Evolutionary conservation across 2,888 invertebrate genomes (phyloP).

Genomic region (Cecidostiba fungosa): DNA sequence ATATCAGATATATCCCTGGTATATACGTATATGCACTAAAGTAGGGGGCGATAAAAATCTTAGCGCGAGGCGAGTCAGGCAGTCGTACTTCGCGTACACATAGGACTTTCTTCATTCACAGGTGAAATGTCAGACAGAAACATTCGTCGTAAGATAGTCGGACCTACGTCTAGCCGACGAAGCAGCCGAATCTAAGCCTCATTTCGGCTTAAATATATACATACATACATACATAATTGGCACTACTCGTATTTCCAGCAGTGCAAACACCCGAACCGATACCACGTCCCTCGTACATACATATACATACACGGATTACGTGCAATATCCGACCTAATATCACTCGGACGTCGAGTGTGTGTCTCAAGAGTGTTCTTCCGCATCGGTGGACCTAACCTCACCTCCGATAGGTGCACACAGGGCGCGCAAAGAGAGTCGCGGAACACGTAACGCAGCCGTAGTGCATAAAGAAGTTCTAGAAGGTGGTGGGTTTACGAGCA

Average conservation of each 20-base stretch:
- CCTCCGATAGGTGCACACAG: background rate
- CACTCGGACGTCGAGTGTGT: too few species aligned
- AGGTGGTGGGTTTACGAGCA: background rate
- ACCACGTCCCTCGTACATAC: too few species aligned
- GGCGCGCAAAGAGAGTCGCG: background rate
- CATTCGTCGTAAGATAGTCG: slow-evolving; percentile 12
- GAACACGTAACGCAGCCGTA: background rate
- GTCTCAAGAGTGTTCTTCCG: background rate
- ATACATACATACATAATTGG: too few species aligned
- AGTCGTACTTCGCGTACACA: background rate
- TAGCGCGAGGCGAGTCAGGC: slow-evolving; percentile 8
- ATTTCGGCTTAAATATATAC: background rate
- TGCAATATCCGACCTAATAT: too few species aligned
- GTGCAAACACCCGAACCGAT: too few species aligned
- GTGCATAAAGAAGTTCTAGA: background rate
- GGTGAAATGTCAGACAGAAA: slow-evolving; percentile 54
- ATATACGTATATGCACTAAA: background rate
- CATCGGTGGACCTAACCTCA: slow-evolving; percentile 34
- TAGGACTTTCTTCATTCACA: slow-evolving; percentile 36
- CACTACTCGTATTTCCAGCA: too few species aligned
- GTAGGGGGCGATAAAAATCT: slow-evolving; percentile 48
- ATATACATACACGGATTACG: too few species aligned
- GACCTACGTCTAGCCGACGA: background rate
- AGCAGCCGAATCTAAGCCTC: background rate
- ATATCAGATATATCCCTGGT: background rate